These are phyloP conservation scores for Squalus acanthias DNA, from an alignment of 2,797 vertebrate species.

Conservation along the genomic window DNA sequence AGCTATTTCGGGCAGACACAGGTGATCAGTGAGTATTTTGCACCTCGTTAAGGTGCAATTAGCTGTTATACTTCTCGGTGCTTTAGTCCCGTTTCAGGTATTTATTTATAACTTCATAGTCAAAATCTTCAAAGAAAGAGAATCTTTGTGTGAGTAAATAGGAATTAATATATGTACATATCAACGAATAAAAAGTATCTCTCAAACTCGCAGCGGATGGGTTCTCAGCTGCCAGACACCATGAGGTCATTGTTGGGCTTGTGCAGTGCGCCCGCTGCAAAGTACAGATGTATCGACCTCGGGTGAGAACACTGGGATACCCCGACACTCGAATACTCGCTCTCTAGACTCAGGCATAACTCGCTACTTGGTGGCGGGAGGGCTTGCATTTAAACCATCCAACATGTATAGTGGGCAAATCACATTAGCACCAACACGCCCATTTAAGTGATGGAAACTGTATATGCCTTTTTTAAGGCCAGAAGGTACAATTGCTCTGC, in stretches of 20 bases:
- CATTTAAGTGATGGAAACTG: neutral
- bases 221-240: neutral
- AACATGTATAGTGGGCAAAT: neutral
- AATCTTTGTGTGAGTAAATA: neutral
- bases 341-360: neutral
- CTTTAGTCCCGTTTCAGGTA: neutral
- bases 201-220: neutral
- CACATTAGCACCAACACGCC: neutral
- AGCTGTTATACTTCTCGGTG: neutral
- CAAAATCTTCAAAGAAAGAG: neutral
- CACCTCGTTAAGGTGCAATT: neutral
- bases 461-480: too few species aligned
- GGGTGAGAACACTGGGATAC: too few species aligned
- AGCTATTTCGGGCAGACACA: too few species aligned
- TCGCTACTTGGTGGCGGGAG: neutral
- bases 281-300: neutral
- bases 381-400: neutral
- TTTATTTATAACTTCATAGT: neutral
- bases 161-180: neutral
- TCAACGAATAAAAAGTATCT: neutral
- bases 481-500: neutral
- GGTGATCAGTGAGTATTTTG: neutral
- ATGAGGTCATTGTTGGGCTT: too few species aligned
- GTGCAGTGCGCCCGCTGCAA: too few species aligned
- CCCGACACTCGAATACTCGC: neutral